A percentile compares a stretch with the other conserved stretches of the same genome.
These are phyloP conservation scores for Mesocentrotus franciscanus DNA, from an alignment of 53 echinoderm and acorn worm genomes.

Conservation along the genomic window DNA sequence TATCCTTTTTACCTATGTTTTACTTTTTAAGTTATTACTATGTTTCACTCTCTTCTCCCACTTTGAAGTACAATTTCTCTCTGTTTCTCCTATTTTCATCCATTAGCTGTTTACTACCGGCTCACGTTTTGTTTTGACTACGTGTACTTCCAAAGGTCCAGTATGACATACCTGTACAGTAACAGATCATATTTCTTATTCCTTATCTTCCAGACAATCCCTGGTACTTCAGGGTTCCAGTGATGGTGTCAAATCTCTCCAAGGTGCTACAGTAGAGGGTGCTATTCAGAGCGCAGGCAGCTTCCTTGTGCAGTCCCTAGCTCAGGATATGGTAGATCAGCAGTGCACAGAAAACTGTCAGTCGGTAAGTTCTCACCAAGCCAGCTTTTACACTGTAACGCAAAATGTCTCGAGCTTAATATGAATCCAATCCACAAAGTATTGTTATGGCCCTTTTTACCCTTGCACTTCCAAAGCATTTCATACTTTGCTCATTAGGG, in stretches of 20 bases:
- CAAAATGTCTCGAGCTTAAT: no score
- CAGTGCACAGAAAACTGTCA: conserved; percentile 93
- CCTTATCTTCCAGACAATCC: conserved; percentile 72
- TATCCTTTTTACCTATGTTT: background rate
- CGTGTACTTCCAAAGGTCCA: background rate
- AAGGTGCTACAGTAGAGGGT: conserved; percentile 84
- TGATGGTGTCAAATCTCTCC: conserved; percentile 66
- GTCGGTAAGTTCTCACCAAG: conserved; percentile 76
- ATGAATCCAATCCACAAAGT: no score
- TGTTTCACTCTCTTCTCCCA: background rate
- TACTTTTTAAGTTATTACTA: background rate
- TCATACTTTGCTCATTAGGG: no score
- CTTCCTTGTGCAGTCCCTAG: conserved; percentile 72
- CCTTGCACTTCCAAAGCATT: no score
- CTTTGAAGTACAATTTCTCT: background rate
- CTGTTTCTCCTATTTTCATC: background rate
- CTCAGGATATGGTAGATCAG: conserved; percentile 74
- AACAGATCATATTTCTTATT: background rate
- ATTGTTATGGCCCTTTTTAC: no score
- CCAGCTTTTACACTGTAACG: no score
- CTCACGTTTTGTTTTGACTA: background rate
- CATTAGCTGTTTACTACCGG: background rate
- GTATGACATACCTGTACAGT: background rate
- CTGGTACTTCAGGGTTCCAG: conserved; percentile 76
- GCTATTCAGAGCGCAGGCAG: conserved; percentile 79